Conservation (phyloP, 1,140 invertebrate species). For the Leptinotarsa lineolata region DNA sequence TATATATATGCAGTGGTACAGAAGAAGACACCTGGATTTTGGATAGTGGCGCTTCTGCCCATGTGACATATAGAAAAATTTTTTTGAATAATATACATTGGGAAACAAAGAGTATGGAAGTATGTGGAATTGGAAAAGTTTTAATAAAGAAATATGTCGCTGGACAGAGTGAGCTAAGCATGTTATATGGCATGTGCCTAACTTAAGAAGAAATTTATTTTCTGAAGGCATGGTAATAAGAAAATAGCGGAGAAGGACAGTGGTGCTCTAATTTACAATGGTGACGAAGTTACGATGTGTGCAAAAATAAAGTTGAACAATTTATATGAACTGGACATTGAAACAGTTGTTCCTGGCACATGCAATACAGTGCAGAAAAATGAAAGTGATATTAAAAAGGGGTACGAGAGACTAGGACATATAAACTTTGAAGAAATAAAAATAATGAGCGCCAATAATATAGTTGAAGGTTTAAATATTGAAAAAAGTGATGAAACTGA, state of each 20-base stretch:
- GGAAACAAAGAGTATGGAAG: too few species aligned
- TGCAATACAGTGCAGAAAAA: neutral
- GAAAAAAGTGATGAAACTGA: neutral
- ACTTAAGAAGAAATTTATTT: conserved; percentile 23
- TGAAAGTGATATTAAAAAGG: neutral
- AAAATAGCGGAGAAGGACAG: conserved; percentile 15
- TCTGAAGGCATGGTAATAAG: conserved; percentile 18
- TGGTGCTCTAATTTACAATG: too few species aligned
- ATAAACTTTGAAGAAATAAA: neutral
- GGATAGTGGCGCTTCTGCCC: conserved; percentile 19
- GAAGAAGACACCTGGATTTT: conserved; percentile 12
- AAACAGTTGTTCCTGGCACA: too few species aligned
- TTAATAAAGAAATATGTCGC: too few species aligned
- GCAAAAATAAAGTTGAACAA: neutral
- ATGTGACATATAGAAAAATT: conserved; percentile 9
- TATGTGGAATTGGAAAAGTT: too few species aligned
- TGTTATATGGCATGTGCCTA: conserved; percentile 3
- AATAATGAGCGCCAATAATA: neutral
- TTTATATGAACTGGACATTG: neutral
- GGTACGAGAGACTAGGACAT: neutral
- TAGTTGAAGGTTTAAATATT: too few species aligned
- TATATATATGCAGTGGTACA: too few species aligned
- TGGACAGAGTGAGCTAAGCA: too few species aligned
- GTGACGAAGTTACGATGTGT: too few species aligned
- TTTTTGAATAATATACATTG: conserved; percentile 34